These are phyloP conservation scores for Monochamus alternatus DNA, from an alignment of 2,888 invertebrate species.

Conservation along the genomic window DNA sequence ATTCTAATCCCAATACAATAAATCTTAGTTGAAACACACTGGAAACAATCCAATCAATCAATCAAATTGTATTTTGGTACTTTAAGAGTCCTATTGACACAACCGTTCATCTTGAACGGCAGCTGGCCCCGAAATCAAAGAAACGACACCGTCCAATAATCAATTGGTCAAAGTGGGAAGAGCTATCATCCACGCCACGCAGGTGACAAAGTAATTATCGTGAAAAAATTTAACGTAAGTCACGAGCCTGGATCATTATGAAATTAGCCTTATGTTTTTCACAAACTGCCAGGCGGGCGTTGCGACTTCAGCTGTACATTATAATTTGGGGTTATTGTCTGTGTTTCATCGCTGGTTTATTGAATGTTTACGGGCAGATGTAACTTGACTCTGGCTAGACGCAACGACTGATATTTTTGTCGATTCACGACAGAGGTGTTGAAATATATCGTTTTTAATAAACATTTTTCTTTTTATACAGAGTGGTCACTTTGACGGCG, in stretches of 20 bases:
- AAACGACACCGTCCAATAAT: conserved; percentile 6
- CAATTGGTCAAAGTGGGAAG: conserved; percentile 14
- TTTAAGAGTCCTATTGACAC: neutral
- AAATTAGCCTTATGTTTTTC: conserved; percentile 38
- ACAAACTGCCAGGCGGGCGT: conserved; percentile 5
- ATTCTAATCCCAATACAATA: too few relatives aligned
- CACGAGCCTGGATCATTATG: conserved; percentile 33
- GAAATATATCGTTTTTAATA: neutral
- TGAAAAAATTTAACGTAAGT: conserved; percentile 21
- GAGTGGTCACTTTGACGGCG: too few relatives aligned
- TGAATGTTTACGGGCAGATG: conserved; percentile 40
- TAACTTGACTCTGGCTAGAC: conserved; percentile 5
- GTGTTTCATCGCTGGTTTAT: conserved; percentile 35
- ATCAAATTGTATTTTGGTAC: too few relatives aligned
- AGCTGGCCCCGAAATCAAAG: conserved; percentile 24
- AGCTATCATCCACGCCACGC: conserved; percentile 26
- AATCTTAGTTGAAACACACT: too few relatives aligned
- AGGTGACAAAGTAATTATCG: conserved; percentile 33
- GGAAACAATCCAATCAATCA: too few relatives aligned
- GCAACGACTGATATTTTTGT: conserved; percentile 3
- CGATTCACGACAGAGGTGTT: neutral
- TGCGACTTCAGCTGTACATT: conserved; percentile 36
- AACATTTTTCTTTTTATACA: too few relatives aligned
- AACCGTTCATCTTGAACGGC: conserved; percentile 20
- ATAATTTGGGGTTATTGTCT: conserved; percentile 29